Conservation (phyloP, 2,888 invertebrate genomes). For the Thecophora atra region DNA sequence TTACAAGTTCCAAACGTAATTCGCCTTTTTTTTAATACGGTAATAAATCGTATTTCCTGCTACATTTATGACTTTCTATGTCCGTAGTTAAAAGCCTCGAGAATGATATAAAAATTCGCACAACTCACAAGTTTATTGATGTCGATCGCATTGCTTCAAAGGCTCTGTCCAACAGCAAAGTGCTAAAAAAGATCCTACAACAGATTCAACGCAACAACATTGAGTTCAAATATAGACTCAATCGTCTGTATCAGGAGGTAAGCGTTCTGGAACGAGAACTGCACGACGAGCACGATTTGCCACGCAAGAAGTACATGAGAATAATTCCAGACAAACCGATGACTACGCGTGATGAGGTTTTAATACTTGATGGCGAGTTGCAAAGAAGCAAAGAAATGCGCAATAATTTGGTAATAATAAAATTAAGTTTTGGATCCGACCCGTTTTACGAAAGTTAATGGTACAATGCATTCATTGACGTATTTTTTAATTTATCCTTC, state of each 20-base stretch:
- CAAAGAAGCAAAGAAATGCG: constrained; percentile 43
- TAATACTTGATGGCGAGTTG: constrained; percentile 40
- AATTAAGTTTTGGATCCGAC: no score
- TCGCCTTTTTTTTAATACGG: not conserved
- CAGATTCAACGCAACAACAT: constrained; percentile 38
- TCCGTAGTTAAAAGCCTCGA: constrained; percentile 8
- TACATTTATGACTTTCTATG: not conserved
- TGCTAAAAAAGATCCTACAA: constrained; percentile 36
- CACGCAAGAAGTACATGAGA: constrained; percentile 40
- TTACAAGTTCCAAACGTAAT: constrained; percentile 15
- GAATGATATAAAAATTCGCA: not conserved
- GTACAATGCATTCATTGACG: not conserved
- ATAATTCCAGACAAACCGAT: constrained; percentile 41
- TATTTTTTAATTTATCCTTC: not conserved
- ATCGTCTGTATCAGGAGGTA: constrained; percentile 37
- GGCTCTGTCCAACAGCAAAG: constrained; percentile 35
- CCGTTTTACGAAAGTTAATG: no score
- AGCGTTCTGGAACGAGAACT: constrained; percentile 35
- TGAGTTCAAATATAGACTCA: constrained; percentile 41
- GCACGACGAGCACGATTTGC: constrained; percentile 25
- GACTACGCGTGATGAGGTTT: constrained; percentile 39
- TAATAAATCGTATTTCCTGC: not conserved
- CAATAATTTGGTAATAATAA: constrained; percentile 36
- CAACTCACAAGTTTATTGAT: constrained; percentile 29
- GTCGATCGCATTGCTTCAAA: constrained; percentile 37